phyloP scores from a whole-genome alignment of 2,113 vertebrate genomes.

The Gallinago paraguaiae region DNA sequence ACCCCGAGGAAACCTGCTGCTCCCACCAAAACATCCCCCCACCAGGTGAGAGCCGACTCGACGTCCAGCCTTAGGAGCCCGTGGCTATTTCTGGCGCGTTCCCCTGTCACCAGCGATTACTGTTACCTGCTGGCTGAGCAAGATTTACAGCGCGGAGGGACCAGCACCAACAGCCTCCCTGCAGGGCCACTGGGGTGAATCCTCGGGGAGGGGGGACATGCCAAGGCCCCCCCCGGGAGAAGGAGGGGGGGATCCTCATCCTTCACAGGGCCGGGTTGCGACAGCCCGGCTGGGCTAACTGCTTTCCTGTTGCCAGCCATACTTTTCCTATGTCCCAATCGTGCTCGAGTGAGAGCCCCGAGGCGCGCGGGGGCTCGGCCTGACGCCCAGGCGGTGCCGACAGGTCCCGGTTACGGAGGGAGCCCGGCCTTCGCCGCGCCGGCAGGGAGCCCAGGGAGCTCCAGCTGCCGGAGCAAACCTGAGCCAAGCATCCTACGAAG shows the following conservation, averaged over 20 bases:
- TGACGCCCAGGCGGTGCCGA: accelerated
- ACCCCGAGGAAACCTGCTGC: accelerated
- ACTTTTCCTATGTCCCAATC: not conserved
- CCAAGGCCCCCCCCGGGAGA: not conserved
- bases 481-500: not conserved
- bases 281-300: not conserved
- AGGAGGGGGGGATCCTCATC: not conserved
- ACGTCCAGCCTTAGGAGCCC: not conserved
- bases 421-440: accelerated
- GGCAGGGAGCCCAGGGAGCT: not conserved
- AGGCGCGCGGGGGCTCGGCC: not conserved
- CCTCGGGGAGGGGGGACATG: accelerated
- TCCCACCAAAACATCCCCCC: accelerated
- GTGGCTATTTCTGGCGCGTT: not conserved
- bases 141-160: not conserved
- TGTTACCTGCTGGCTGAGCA: not conserved
- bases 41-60: not conserved
- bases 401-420: accelerated
- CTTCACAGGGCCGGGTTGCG: not conserved
- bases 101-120: not conserved
- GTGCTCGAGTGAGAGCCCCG: not conserved
- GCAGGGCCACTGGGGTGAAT: not conserved
- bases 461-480: accelerated
- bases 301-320: not conserved
- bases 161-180: not conserved